phyloP scores from a whole-genome alignment of 2,888 invertebrate species.

The Epistrophella euchroma region DNA sequence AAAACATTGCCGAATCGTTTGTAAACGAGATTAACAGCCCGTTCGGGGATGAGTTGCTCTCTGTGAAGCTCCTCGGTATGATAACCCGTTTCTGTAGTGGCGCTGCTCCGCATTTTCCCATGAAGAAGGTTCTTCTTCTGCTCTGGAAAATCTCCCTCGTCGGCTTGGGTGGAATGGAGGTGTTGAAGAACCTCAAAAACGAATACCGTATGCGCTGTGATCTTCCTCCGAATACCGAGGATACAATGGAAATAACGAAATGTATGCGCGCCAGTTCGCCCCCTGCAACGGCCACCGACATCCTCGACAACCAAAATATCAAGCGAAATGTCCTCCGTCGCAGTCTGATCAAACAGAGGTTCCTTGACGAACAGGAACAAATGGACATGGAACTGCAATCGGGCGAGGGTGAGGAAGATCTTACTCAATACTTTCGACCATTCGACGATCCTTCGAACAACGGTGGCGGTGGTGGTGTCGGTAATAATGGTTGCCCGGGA shows the following conservation, averaged over 20 bases:
- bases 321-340: conserved; percentile 90
- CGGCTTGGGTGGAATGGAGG: conserved; percentile 95
- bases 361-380: conserved; percentile 91
- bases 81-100: conserved; percentile 98
- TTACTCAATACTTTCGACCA: conserved; percentile 83
- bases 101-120: conserved; percentile 97
- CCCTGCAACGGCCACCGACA: conserved; percentile 95
- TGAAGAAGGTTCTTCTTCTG: conserved; percentile 97
- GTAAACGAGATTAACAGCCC: conserved; percentile 85
- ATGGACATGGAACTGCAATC: conserved; percentile 89
- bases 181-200: conserved; percentile 91
- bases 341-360: conserved; percentile 95
- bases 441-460: conserved; percentile 83
- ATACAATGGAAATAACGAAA: conserved; percentile 96
- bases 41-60: conserved; percentile 92
- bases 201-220: conserved; percentile 88
- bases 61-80: conserved; percentile 96
- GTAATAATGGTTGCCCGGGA: conserved; percentile 65
- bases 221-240: conserved; percentile 92
- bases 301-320: conserved; percentile 93
- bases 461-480: conserved; percentile 44
- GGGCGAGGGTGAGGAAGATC: conserved; percentile 86
- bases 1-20: conserved; percentile 85
- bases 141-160: conserved; percentile 98
- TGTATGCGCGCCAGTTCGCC: conserved; percentile 98